Conservation (phyloP, 2,888 invertebrate genomes). For the Dynastes tityus region DNA sequence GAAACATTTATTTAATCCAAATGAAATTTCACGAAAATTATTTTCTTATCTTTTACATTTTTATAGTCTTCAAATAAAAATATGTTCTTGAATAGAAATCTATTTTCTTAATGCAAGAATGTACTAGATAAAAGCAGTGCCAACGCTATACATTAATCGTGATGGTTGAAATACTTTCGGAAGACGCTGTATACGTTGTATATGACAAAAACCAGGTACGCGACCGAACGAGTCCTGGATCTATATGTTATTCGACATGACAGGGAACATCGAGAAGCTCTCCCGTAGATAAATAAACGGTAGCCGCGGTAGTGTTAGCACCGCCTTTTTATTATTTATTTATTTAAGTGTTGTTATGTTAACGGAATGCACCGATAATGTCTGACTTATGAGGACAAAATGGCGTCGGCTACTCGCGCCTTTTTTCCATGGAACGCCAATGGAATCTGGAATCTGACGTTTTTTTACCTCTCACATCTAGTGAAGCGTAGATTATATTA, state of each 20-base stretch:
- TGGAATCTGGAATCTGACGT: not conserved
- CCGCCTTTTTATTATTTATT: conserved; percentile 53
- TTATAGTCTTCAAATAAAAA: too few species aligned
- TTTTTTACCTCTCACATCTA: too few species aligned
- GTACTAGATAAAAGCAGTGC: not conserved
- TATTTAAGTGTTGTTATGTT: conserved; percentile 48
- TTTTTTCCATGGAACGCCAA: not conserved
- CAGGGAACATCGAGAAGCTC: conserved; percentile 41
- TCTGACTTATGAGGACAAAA: conserved; percentile 51
- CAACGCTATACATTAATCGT: not conserved
- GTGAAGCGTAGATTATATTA: too few species aligned
- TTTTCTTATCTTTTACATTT: too few species aligned
- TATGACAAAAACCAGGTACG: conserved; percentile 36
- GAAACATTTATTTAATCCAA: too few species aligned
- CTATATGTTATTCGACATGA: conserved; percentile 38
- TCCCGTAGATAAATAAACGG: conserved; percentile 41
- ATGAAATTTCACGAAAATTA: too few species aligned
- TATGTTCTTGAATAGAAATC: too few species aligned
- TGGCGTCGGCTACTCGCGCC: conserved; percentile 32
- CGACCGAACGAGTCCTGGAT: conserved; percentile 14
- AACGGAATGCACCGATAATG: conserved; percentile 47
- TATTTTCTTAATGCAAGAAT: too few species aligned
- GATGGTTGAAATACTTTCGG: not conserved
- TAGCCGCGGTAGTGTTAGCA: conserved; percentile 36
- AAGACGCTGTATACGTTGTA: not conserved